Conservation (phyloP, 1,140 invertebrate species). For the Tetramorium simillimum region DNA sequence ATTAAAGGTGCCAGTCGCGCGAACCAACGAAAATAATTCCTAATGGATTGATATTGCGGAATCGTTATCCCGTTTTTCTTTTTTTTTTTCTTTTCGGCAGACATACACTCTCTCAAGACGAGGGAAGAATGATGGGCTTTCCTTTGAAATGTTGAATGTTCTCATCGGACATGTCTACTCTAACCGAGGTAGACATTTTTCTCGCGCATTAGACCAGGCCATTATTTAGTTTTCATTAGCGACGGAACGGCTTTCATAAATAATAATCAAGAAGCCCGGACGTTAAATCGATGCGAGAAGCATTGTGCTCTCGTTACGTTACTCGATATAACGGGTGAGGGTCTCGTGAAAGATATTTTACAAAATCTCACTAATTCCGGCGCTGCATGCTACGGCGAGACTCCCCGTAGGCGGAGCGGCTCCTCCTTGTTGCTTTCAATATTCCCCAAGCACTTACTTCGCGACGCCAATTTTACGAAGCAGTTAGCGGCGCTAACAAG, state of each 20-base stretch:
- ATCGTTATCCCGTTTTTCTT: neutral
- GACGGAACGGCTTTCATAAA: constrained; percentile 53
- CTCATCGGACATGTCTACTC: neutral
- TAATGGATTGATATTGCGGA: neutral
- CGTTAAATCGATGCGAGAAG: constrained; percentile 60
- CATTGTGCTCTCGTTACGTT: neutral
- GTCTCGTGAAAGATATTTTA: constrained; percentile 7
- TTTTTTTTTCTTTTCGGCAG: neutral
- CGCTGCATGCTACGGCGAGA: neutral
- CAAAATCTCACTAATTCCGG: constrained; percentile 11
- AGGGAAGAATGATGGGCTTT: neutral
- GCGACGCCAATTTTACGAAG: constrained; percentile 71
- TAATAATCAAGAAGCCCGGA: constrained; percentile 57
- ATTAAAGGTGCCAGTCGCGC: constrained; percentile 6
- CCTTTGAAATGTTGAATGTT: constrained; percentile 12
- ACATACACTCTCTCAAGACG: neutral
- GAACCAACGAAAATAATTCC: neutral
- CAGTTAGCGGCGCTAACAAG: constrained; percentile 72
- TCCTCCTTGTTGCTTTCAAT: constrained; percentile 53
- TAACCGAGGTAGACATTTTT: constrained; percentile 29
- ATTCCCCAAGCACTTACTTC: constrained; percentile 54
- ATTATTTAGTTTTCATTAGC: constrained; percentile 67
- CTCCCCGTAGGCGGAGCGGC: constrained; percentile 8
- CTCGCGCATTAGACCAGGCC: constrained; percentile 1
- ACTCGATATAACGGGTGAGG: neutral